Base-by-base conservation (phyloP, 2,888 invertebrate species). In the Agrypnus murinus region DNA sequence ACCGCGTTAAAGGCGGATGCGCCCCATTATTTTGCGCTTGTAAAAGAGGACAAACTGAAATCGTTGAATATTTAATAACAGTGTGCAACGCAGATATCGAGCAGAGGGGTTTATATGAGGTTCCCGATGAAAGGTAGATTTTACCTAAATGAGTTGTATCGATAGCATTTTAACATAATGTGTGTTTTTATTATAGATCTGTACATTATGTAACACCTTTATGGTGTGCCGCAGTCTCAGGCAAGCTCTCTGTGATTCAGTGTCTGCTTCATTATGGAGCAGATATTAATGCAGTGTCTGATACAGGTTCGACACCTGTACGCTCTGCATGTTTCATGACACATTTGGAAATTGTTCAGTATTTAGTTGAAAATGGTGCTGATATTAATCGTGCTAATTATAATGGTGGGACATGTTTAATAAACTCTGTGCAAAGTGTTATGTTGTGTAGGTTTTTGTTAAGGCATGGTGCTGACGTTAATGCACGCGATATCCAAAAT, bases 291-390 rank as follows among this genome's bases (percentile, higher is more conserved):
- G 94, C 95, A 43, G 90, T 92, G 46, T 95, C 94, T 0, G 96
- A 96, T 86, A 92, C 93, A 25, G 95, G 96, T 72, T 96, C 95
- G 8, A 95, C 95, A 62, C 95, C 96, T 8, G 95, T 96, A 67
- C 90, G 97, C 78, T 95, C 95, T 68, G 96, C 97, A 9, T 97
- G 97, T 86, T 97, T 95, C 86, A 95, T 96, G 96, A 93, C 95
- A 71, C 93, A 95, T 86, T 86, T 92, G 71, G 93, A 93, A 80
- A 92, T 93, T 78, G 95, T 95, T 65, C 89, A 91, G 77, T 92
- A 90, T 84, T 87, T 95, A 76, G 92, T 93, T 57, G 89, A 90
- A 81, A 90, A 92, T 83, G 94, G 94, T 72, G 95, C 95, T n/a
- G 93, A 95, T 85, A 92, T 95, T 76, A 90, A 92, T 78, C 90